Base-by-base conservation (phyloP, 2,888 invertebrate genomes). In the Furcula furcula region DNA sequence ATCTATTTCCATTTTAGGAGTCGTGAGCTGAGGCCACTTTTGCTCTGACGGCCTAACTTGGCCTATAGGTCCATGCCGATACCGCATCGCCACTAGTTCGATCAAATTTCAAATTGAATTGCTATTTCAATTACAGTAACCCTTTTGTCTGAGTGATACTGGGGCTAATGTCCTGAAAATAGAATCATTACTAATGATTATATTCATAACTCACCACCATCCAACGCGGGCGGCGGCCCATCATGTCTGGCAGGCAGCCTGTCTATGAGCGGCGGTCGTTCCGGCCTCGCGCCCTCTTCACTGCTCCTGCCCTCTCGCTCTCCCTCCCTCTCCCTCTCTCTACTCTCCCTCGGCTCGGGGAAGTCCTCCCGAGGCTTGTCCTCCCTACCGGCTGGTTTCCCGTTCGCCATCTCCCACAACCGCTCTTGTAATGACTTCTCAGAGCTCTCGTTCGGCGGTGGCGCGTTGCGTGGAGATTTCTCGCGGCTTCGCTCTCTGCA, bases 331-430 rank as follows among this genome's bases (percentile, higher is more conserved):
- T 20, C 21, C 2, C 13, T 11, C 10, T 33, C 33, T 18, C 20
- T 33, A n/a, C n/a, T n/a, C n/a, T n/a, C n/a, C n/a, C n/a, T n/a
- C n/a, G n/a, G n/a, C 26, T 49, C 55, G n/a, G 53, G 29, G 29
- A 40, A 39, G 12, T 54, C 56, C 0, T 54, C 47, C 1, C 51
- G 40, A 9, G 40, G 31, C 10, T 60, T 59, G 1, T 55, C 53
- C 4, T 38, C 11, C 14, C 18, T 10, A 4, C 10, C 29, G 4
- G 55, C 39, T 0, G 76, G 65, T 23, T 82, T 85, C 0, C 90
- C 90, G 54, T 89, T 89, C 11, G 88, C 89, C 86, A 90, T 90
- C 61, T 89, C 89, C 80, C 88, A 89, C 4, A 89, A 62, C 0
- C 91, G 56, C 52, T 89, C 87, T 19, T 91, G 91, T 0, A 90